These are phyloP conservation scores for Spicauda simplicius DNA, from an alignment of 2,888 invertebrate species.

Conservation along the genomic window DNA sequence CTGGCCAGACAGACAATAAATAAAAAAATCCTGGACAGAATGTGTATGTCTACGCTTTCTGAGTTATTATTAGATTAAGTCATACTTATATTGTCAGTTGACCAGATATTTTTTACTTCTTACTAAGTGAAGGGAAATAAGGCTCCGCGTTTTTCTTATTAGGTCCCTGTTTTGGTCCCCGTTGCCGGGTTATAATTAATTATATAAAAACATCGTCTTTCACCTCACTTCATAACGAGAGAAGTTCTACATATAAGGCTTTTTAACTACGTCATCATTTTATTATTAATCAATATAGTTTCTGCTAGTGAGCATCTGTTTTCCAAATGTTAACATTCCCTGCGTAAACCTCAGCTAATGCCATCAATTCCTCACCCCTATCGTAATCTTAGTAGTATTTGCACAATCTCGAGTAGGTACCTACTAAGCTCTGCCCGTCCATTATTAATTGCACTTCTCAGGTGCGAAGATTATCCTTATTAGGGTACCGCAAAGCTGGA, in stretches of 20 bases:
- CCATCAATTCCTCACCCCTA: slow-evolving; percentile 46
- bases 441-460: slow-evolving; percentile 83
- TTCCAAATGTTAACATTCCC: slow-evolving; percentile 13
- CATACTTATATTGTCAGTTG: too few relatives aligned
- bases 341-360: slow-evolving; percentile 8
- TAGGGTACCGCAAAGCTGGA: slow-evolving; percentile 70
- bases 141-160: too few relatives aligned
- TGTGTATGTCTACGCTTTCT: too few relatives aligned
- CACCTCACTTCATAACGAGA: too few relatives aligned
- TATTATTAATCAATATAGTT: not conserved
- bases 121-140: too few relatives aligned
- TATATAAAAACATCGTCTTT: too few relatives aligned
- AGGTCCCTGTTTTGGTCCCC: too few relatives aligned
- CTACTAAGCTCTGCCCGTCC: slow-evolving; percentile 57
- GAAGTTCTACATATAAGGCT: not conserved
- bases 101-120: too few relatives aligned
- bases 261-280: not conserved
- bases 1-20: too few relatives aligned
- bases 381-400: slow-evolving; percentile 61
- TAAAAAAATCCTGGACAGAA: too few relatives aligned
- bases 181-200: too few relatives aligned
- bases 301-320: slow-evolving; percentile 10
- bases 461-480: slow-evolving; percentile 80
- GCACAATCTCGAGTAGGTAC: slow-evolving; percentile 53
- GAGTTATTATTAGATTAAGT: too few relatives aligned